Base-by-base conservation (phyloP, 2,797 vertebrate genomes). In the Aplochiton taeniatus region DNA sequence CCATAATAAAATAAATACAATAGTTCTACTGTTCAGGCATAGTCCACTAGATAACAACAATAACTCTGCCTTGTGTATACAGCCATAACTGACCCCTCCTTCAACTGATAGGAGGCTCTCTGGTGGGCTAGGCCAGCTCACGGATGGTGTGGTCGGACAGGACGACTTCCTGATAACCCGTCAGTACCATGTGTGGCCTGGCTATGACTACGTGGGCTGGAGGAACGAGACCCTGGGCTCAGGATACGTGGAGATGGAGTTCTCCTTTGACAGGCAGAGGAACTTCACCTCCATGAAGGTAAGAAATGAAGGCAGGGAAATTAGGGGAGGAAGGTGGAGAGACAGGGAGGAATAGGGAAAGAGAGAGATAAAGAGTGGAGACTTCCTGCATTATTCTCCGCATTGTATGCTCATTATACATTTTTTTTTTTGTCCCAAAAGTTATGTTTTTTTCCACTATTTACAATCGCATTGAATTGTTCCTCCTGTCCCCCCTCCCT, bases 211-310 rank as follows among this genome's bases (percentile, higher is more conserved):
- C 43, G 83, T 95, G 58, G 94, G 94, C 84, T 95, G 94, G 94
- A 93, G 79, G 83, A 95, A 95, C 20, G 88, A 91, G 74, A 93
- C 90, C 16, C 74, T 89, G 50, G 85, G 78, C 0, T 80, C 80
- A 0, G 91, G 87, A 55, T 76, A 80, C 6, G 90, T 95, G 55
- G 92, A 93, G 85, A 90, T 94, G 89, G 92, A 94, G 81, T 95
- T 95, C 44, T 81, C 91, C 64, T 95, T 95, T 8, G 92, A 95
- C 82, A 65, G 79, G 16, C 91, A 88, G 68, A 86, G 94, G 63
- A 95, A 95, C 87, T 94, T 95, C 81, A 93, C 93, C n/a, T 92
- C 87, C 54, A 93, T 95, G 93, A 95, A 95, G 93, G 94, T 93
- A 50, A 64, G 7, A 9, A 13, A 17, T 16, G 8, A 18, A 19